Conservation (phyloP, 2,888 invertebrate genomes). For the Yponomeuta plumbellus region DNA sequence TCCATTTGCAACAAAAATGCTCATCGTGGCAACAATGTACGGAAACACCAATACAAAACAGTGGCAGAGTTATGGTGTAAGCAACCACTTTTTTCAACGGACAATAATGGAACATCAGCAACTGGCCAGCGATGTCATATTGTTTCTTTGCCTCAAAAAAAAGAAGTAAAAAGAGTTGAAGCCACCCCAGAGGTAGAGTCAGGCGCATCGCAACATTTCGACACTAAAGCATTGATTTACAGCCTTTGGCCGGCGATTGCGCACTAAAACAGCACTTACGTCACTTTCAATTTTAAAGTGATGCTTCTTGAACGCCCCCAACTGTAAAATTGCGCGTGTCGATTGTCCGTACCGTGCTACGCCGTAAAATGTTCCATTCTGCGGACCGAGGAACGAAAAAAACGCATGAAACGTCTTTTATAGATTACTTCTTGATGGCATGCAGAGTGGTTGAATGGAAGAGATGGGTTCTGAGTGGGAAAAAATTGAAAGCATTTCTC, state of each 20-base stretch:
- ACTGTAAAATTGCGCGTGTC: constrained; percentile 64
- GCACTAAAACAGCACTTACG: constrained; percentile 75
- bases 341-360: constrained; percentile 66
- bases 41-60: constrained; percentile 5
- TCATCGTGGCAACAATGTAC: constrained; percentile 32
- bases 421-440: constrained; percentile 9
- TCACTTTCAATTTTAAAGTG: constrained; percentile 76
- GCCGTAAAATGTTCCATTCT: constrained; percentile 67
- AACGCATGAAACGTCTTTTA: constrained; percentile 1
- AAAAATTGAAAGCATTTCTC: neutral
- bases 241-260: constrained; percentile 70
- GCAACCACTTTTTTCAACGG: constrained; percentile 26
- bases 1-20: neutral
- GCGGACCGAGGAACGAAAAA: constrained; percentile 39
- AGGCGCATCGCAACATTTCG: constrained; percentile 55
- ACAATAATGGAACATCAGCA: constrained; percentile 48
- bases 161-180: neutral
- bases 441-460: neutral
- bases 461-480: too few species aligned
- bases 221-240: constrained; percentile 76
- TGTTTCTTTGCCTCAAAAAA: constrained; percentile 44
- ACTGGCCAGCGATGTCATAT: constrained; percentile 58
- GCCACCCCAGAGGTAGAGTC: constrained; percentile 11
- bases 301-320: constrained; percentile 68
- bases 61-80: constrained; percentile 13